Percentiles rank a stretch among this genome's conserved stretches.
Conservation (phyloP, 2,888 invertebrate species). For the Dicyrtoma fusca region DNA sequence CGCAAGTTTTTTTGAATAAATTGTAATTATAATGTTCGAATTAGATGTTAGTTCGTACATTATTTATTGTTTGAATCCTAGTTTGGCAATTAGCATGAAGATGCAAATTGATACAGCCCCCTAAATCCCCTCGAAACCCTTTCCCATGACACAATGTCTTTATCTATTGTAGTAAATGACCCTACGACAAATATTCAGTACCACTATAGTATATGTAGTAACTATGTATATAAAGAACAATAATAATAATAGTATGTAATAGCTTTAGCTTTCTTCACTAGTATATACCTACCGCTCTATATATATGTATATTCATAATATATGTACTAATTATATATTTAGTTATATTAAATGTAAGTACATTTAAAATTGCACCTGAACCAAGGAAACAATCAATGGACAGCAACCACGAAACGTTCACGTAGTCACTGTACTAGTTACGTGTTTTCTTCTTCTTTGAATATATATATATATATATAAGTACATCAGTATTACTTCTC, state of each 20-base stretch:
- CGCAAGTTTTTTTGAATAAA: no score
- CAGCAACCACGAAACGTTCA: not conserved
- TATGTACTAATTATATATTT: not conserved
- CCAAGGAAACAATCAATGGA: conserved; percentile 11
- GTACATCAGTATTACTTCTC: not conserved
- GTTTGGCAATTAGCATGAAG: no score
- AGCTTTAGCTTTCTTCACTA: no score
- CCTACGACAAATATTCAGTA: not conserved
- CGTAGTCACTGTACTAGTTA: not conserved
- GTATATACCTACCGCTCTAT: not conserved
- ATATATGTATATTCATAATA: not conserved
- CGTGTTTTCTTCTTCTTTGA: not conserved
- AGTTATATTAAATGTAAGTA: conserved; percentile 10
- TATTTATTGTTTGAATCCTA: no score
- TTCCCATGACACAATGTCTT: no score
- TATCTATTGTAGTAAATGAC: no score
- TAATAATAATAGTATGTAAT: not conserved
- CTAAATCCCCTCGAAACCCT: no score
- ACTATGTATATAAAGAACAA: not conserved
- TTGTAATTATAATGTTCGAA: no score
- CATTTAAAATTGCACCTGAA: conserved; percentile 33
- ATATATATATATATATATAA: not conserved
- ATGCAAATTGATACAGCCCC: no score
- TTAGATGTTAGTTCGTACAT: no score
- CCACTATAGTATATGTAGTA: not conserved